Percentiles rank a stretch among this genome's conserved stretches.
Evolutionary conservation across 2,797 vertebrate species (phyloP).

Genomic region (Gadopsis marmoratus): DNA sequence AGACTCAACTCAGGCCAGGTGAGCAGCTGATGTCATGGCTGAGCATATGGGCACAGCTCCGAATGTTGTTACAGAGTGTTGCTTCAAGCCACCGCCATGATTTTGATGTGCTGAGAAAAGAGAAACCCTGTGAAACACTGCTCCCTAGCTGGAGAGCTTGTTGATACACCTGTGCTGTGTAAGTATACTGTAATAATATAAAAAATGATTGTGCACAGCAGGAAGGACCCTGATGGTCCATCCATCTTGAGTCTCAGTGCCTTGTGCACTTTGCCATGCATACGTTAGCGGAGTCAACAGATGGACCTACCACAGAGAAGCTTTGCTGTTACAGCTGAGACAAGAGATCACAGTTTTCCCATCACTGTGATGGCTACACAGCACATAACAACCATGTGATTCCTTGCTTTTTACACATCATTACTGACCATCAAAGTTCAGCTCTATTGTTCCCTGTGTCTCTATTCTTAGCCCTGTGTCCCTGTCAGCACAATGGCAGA

Average conservation of each 20-base stretch:
- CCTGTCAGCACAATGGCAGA: constrained; percentile 56
- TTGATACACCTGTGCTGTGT: constrained; percentile 64
- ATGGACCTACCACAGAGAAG: constrained; percentile 74
- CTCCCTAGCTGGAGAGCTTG: constrained; percentile 43
- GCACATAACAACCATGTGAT: constrained; percentile 45
- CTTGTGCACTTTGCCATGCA: constrained; percentile 62
- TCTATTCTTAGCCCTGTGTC: constrained; percentile 73
- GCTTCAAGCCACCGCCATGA: neutral
- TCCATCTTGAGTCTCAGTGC: constrained; percentile 35
- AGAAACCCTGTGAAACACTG: constrained; percentile 27
- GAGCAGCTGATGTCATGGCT: constrained; percentile 35
- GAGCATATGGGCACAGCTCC: neutral
- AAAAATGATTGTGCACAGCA: constrained; percentile 37
- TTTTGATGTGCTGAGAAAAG: neutral
- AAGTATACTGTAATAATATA: constrained; percentile 33
- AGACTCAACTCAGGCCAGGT: constrained; percentile 16
- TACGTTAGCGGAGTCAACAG: constrained; percentile 68
- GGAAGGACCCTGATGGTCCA: constrained; percentile 44
- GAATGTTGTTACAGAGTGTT: neutral
- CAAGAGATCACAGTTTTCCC: constrained; percentile 65
- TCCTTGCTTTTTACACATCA: constrained; percentile 57
- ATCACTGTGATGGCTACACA: constrained; percentile 44
- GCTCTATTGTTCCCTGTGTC: constrained; percentile 52
- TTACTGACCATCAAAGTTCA: constrained; percentile 68
- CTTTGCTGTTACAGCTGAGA: constrained; percentile 82